Base-by-base conservation (phyloP, 2,113 vertebrate species). In the Zosterops lateralis region DNA sequence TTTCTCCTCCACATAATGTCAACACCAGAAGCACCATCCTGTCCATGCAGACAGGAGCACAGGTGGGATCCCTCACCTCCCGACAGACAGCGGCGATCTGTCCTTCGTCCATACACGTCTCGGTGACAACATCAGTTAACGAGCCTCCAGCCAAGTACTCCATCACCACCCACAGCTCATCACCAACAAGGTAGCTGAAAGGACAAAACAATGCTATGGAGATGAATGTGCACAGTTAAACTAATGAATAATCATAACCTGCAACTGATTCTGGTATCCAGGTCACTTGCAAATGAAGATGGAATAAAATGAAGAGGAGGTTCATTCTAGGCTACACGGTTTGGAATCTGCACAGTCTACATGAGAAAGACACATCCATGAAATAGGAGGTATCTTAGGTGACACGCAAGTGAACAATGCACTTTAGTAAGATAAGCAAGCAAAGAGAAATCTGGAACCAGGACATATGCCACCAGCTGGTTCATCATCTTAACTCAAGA, bases 141-240 rank as follows among this genome's bases (percentile, higher is more conserved):
- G 99, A 99, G 74, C 99, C 99, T 42, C 99, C 99, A 21, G 99
- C 99, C 97, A 99, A 96, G 95, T 99, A 99, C 51, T 99, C 99
- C 99, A 99, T 99, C 90, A 99, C 99, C 75, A 99, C 99, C 99
- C 99, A 99, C 28, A 99, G 97, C 85, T 99, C 99, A 92, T 99
- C 99, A 65, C 99, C 99, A 3, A 99, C 99, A 96, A 99, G 98
- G 96, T 99, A 99, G 97, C 99, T 99, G 91, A 44, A 97, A 96
- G 21, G 86, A 93, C 38, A 89, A 71, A 95, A 92, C 56, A 79
- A 54, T 14, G 44, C 72, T 47, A 19, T 26, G 19, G 38, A 50
- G 57, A 26, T 66, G 31, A 83, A 66, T 4, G 28, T 17, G 42
- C 12, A n/a, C 0, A 47, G 60, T 62, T 82, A 32, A 66, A 21